phyloP scores from a whole-genome alignment of 2,888 invertebrate species.

The Cabera pusaria region DNA sequence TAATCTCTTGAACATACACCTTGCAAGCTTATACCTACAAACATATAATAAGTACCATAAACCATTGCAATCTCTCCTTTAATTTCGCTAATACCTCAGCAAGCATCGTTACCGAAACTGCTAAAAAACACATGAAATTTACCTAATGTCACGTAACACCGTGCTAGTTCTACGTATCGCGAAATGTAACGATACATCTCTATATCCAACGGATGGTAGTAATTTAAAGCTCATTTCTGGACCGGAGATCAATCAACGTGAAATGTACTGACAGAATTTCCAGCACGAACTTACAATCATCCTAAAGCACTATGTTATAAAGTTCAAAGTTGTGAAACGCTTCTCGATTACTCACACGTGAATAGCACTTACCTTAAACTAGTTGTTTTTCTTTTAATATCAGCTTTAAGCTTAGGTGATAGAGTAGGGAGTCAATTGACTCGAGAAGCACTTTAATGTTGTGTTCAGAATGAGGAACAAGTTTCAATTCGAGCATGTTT shows the following conservation, averaged over 20 bases:
- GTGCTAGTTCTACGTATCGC: constrained; percentile 19
- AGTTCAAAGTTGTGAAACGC: constrained; percentile 16
- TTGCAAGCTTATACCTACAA: no score
- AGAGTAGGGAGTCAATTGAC: constrained; percentile 9
- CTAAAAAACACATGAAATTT: constrained; percentile 7
- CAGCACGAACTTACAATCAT: constrained; percentile 15
- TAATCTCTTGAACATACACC: no score
- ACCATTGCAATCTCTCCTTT: no score
- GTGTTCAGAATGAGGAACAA: constrained; percentile 35
- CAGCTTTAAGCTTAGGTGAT: neutral
- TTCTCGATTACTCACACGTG: constrained; percentile 1
- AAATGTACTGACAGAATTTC: constrained; percentile 31
- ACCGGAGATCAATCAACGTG: constrained; percentile 51
- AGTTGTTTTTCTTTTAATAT: constrained; percentile 6
- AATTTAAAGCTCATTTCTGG: constrained; percentile 54
- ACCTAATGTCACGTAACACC: constrained; percentile 10
- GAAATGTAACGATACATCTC: constrained; percentile 38
- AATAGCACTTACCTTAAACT: no score
- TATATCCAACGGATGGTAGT: constrained; percentile 47
- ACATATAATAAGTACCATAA: no score
- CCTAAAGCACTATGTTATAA: constrained; percentile 17
- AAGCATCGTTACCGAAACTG: no score
- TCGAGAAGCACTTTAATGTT: constrained; percentile 11
- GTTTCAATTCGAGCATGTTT: constrained; percentile 20
- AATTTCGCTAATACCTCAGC: no score